phyloP scores from a whole-genome alignment of 1,140 invertebrate genomes.

The Sesamia nonagrioides region DNA sequence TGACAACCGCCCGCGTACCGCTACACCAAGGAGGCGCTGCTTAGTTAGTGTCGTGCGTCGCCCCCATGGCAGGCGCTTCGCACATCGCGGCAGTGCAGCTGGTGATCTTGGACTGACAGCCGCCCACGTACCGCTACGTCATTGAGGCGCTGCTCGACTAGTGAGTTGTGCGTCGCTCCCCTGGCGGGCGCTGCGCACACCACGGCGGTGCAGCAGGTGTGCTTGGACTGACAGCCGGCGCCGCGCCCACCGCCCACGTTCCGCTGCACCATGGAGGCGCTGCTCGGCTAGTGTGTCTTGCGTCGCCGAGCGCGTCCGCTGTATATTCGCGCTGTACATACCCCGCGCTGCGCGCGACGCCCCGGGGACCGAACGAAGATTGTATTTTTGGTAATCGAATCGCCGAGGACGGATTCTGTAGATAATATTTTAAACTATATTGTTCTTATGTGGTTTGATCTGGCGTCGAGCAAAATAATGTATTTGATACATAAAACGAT shows the following conservation, averaged over 20 bases:
- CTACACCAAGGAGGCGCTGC: constrained; percentile 89
- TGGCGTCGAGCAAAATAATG: constrained; percentile 85
- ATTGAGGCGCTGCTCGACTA: constrained; percentile 90
- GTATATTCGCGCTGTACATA: constrained; percentile 41
- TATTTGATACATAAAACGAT: constrained; percentile 88
- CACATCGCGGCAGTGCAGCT: constrained; percentile 87
- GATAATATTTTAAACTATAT: constrained; percentile 87
- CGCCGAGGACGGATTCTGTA: constrained; percentile 86
- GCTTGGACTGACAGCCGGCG: constrained; percentile 90
- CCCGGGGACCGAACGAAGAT: constrained; percentile 68
- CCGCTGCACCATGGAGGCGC: constrained; percentile 89
- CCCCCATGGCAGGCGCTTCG: constrained; percentile 79
- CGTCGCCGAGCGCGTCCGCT: constrained; percentile 33
- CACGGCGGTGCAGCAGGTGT: constrained; percentile 89
- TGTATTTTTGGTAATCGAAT: constrained; percentile 86
- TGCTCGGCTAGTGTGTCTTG: constrained; percentile 88
- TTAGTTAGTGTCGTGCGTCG: constrained; percentile 88
- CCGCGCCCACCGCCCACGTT: constrained; percentile 77
- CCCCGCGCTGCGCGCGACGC: constrained; percentile 38
- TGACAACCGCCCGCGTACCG: constrained; percentile 88
- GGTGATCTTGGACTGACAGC: constrained; percentile 91
- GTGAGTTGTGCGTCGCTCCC: constrained; percentile 88
- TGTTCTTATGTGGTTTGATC: constrained; percentile 87
- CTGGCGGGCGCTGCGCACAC: constrained; percentile 72
- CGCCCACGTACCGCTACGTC: constrained; percentile 87